phyloP scores from a whole-genome alignment of 2,888 invertebrate genomes.

The Nycteola revayana region DNA sequence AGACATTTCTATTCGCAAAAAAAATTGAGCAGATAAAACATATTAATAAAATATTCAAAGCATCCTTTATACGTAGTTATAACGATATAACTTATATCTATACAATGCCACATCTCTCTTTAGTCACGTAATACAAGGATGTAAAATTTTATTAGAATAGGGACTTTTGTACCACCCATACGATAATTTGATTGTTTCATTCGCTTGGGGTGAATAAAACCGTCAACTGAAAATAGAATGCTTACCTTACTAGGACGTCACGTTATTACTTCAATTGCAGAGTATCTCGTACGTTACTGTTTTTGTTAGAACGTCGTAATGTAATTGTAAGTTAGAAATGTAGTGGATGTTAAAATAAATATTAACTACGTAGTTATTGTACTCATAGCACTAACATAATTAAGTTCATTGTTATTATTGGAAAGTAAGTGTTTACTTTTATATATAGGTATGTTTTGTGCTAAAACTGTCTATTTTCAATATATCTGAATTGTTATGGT shows the following conservation, averaged over 20 bases:
- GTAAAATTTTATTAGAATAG: slow-evolving; percentile 18
- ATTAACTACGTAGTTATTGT: no score
- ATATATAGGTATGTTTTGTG: no score
- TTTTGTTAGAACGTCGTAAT: background rate
- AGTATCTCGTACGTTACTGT: slow-evolving; percentile 6
- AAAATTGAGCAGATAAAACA: no score
- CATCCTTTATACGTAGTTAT: no score
- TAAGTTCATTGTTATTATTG: no score
- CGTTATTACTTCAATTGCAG: slow-evolving; percentile 4
- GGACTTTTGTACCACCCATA: slow-evolving; percentile 1
- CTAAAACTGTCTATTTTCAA: no score
- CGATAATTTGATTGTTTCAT: slow-evolving; percentile 37
- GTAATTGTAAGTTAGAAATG: background rate
- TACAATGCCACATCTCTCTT: background rate
- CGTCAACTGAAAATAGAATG: slow-evolving; percentile 14
- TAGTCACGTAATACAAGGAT: slow-evolving; percentile 3
- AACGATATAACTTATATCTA: no score
- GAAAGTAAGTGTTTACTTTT: no score
- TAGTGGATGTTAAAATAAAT: background rate
- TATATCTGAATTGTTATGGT: no score
- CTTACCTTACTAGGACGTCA: slow-evolving; percentile 6
- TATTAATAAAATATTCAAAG: no score
- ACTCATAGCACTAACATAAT: no score
- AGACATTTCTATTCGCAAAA: no score
- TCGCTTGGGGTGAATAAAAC: slow-evolving; percentile 18